These are phyloP conservation scores for Diabrotica balteata DNA, from an alignment of 2,888 invertebrate genomes.

Conservation along the genomic window DNA sequence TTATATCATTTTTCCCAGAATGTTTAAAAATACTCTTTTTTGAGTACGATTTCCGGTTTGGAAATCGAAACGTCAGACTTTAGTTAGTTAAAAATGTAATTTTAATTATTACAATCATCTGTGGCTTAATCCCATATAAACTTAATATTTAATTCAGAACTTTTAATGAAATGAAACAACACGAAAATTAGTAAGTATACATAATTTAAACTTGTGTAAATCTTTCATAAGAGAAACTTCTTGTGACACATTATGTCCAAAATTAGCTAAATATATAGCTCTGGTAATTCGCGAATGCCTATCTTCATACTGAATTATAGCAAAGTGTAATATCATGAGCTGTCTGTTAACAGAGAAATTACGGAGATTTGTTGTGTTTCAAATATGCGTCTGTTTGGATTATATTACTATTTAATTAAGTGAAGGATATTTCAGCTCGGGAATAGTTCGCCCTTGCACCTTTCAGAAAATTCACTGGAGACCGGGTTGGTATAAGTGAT, in stretches of 20 bases:
- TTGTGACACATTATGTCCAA: constrained; percentile 22
- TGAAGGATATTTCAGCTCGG: constrained; percentile 5
- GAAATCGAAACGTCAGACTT: no score
- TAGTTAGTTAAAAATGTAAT: no score
- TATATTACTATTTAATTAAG: constrained; percentile 24
- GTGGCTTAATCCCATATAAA: no score
- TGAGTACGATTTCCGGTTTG: no score
- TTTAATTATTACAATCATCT: no score
- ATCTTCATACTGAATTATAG: constrained; percentile 29
- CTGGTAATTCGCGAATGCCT: constrained; percentile 27
- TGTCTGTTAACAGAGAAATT: constrained; percentile 32
- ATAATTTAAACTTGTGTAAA: not conserved
- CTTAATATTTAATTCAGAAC: no score
- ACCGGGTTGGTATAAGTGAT: not conserved
- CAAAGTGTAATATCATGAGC: constrained; percentile 24
- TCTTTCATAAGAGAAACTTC: not conserved
- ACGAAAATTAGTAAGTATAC: not conserved
- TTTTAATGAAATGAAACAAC: no score
- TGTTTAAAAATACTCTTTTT: no score
- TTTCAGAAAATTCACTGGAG: not conserved
- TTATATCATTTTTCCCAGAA: no score
- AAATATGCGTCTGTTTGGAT: constrained; percentile 23
- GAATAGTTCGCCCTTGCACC: constrained; percentile 2
- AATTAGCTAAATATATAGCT: constrained; percentile 29
- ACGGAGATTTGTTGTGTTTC: constrained; percentile 28